Conservation (phyloP, 1,140 invertebrate genomes). For the Calosoma granatense region DNA sequence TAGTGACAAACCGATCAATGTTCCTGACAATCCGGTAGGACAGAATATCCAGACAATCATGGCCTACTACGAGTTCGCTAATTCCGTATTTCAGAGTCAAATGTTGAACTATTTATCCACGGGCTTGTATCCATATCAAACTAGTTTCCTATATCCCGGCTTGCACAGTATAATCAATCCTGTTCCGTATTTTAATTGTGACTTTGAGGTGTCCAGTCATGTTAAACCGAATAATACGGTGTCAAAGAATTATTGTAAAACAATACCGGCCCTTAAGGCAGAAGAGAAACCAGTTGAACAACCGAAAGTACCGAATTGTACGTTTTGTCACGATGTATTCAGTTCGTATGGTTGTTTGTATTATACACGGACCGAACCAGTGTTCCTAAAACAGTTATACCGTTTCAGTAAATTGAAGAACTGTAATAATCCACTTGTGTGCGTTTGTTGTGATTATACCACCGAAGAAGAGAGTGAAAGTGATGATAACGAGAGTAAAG, state of each 20-base stretch:
- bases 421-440: slow-evolving; percentile 32
- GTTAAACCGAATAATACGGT: slow-evolving; percentile 17
- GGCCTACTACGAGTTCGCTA: slow-evolving; percentile 19
- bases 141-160: slow-evolving; percentile 42
- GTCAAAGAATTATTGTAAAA: slow-evolving; percentile 16
- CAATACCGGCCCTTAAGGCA: not conserved
- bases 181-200: slow-evolving; percentile 34
- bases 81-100: slow-evolving; percentile 31
- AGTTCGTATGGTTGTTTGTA: slow-evolving; percentile 42
- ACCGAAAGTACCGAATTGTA: slow-evolving; percentile 27
- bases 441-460: slow-evolving; percentile 44
- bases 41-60: slow-evolving; percentile 17
- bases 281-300: slow-evolving; percentile 26
- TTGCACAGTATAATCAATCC: slow-evolving; percentile 51
- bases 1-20: slow-evolving; percentile 4
- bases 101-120: slow-evolving; percentile 34
- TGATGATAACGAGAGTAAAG: slow-evolving; percentile 24
- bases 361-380: slow-evolving; percentile 36
- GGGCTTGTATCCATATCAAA: slow-evolving; percentile 39
- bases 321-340: slow-evolving; percentile 43
- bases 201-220: slow-evolving; percentile 19
- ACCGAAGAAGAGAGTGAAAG: slow-evolving; percentile 34
- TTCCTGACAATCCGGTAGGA: not conserved
- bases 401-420: slow-evolving; percentile 37
- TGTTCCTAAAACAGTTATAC: slow-evolving; percentile 32